Percentiles rank a stretch among this genome's conserved stretches.
These are phyloP conservation scores for Watsonalla cultraria DNA, from an alignment of 2,888 invertebrate species.

Conservation along the genomic window DNA sequence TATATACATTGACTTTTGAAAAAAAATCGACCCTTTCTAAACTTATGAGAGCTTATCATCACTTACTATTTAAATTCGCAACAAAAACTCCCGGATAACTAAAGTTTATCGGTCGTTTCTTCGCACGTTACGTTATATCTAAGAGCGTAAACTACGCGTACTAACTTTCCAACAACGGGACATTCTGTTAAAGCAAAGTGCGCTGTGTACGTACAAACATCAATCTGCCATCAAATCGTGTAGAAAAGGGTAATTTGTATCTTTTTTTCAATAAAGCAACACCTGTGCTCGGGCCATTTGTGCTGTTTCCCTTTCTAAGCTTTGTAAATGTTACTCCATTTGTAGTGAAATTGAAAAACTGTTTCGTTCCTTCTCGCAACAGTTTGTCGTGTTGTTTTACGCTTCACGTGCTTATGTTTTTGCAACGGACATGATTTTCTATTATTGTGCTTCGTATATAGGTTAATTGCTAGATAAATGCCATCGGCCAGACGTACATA, in stretches of 20 bases:
- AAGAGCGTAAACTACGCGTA: not conserved
- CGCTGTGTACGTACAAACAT: conserved; percentile 32
- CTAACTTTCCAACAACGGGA: conserved; percentile 11
- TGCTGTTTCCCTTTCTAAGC: conserved; percentile 57
- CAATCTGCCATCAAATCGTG: conserved; percentile 55
- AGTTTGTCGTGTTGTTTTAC: conserved; percentile 35
- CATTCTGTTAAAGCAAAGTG: conserved; percentile 21
- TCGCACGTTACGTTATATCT: too few species aligned
- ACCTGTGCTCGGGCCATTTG: conserved; percentile 67
- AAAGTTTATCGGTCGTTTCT: too few species aligned
- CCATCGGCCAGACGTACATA: not conserved
- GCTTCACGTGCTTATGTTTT: not conserved
- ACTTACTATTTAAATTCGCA: too few species aligned
- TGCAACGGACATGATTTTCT: not conserved
- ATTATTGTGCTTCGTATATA: not conserved
- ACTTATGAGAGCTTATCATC: too few species aligned
- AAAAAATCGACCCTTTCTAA: too few species aligned
- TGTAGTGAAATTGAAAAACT: conserved; percentile 75
- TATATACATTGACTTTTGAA: too few species aligned
- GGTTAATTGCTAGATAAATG: conserved; percentile 2
- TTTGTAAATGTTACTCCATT: conserved; percentile 73
- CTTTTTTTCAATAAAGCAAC: conserved; percentile 75
- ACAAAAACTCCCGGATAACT: too few species aligned
- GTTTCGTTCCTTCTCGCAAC: conserved; percentile 53
- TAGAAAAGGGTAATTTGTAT: conserved; percentile 70